Conservation (phyloP, 2,113 vertebrate species). For the Perognathus longimembris region DNA sequence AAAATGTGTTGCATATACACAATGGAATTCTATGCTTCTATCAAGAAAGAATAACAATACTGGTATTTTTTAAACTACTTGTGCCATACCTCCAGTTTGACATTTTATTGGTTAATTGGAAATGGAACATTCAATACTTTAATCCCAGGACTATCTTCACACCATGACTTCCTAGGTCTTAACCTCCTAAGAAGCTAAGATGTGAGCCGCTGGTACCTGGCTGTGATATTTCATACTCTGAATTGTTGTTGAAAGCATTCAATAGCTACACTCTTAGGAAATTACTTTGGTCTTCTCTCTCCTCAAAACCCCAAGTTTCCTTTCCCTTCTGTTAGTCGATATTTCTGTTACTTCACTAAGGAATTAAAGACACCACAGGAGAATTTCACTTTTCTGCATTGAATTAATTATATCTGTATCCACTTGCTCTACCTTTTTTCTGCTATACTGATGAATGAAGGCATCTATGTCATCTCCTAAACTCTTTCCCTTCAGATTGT, state of each 20-base stretch:
- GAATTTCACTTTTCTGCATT: background rate
- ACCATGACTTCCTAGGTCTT: too few species aligned
- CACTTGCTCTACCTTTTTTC: background rate
- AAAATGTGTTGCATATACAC: too few species aligned
- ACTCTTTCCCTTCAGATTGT: background rate
- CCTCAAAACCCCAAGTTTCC: background rate
- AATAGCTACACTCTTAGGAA: background rate
- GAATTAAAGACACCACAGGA: slow-evolving; percentile 37
- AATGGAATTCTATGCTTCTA: too few species aligned
- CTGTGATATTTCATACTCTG: background rate
- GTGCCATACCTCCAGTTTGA: too few species aligned
- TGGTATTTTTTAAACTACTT: too few species aligned
- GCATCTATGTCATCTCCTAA: background rate
- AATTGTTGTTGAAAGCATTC: background rate
- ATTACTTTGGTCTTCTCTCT: slow-evolving; percentile 26
- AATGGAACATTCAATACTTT: too few species aligned
- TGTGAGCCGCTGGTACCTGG: too few species aligned
- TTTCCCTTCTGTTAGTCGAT: background rate
- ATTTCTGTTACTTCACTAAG: slow-evolving; percentile 44
- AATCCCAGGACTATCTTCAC: too few species aligned
- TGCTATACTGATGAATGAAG: background rate
- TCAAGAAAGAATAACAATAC: too few species aligned
- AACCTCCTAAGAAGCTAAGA: too few species aligned
- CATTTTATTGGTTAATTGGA: too few species aligned
- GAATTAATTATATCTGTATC: background rate